Evolutionary conservation across 2,888 invertebrate genomes (phyloP), one percentile per base, ranked within the genome.

Genomic region (Koerneria pararmatus): DNA sequence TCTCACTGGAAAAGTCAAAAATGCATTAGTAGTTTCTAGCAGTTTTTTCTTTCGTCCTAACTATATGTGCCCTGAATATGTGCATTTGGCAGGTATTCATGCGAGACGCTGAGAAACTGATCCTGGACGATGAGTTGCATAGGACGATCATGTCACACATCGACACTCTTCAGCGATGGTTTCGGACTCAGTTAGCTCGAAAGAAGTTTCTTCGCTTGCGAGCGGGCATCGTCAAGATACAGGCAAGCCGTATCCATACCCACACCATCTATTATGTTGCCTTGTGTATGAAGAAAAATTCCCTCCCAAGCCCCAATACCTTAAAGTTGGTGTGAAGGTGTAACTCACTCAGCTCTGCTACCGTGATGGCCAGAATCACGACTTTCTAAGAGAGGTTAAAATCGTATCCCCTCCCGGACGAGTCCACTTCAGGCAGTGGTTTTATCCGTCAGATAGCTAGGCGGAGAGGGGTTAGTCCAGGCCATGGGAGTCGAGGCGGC

Each of bases 71-170:
- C 24, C 41, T n/a, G 1, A 31, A 27, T 1, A 3, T 48, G 24
- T 15, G 8, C 34, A 34, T 29, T 6, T 37, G 71, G 59, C 72
- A 86, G 85, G 84, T 95, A 71, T 95, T 94, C 84, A 89, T 95
- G 87, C 88, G 95, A 49, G 95, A 95, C 84, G 91, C 91, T 34
- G 93, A 95, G 84, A 94, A 95, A 85, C 89, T 92, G 78, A 91
- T 92, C 83, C 86, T 95, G 72, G 95, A 95, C 84, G 91, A 91
- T 82, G 89, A 91, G 76, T 87, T 95, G 64, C 95, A 95, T 84
- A 91, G 92, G 83, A 92, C 92, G 84, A 93, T 95, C 75, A 91
- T 95, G 89, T 90, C 91, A 65, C 90, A 92, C 78, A 94, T 95
- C 80, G 90, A 92, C 72, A 89, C 90, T 22, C 90, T 95, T 78